These are phyloP conservation scores for Gracilinanus agilis DNA, from an alignment of 2,113 vertebrate species.

Conservation along the genomic window DNA sequence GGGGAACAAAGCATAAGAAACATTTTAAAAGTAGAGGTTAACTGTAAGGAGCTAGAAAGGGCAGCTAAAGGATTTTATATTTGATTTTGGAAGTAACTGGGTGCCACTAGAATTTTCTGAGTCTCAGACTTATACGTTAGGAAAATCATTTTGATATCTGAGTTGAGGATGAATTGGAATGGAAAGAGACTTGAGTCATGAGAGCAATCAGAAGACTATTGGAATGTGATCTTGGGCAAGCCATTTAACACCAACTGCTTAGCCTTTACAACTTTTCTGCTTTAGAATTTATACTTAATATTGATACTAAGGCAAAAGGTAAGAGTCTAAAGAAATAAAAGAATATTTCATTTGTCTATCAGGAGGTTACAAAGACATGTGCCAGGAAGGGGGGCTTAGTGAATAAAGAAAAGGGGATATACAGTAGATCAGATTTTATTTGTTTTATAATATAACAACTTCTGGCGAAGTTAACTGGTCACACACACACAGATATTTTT, in stretches of 20 bases:
- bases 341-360: neutral
- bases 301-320: too few relatives aligned
- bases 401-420: neutral
- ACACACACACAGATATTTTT: neutral
- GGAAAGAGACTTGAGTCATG: neutral
- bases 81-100: neutral
- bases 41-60: neutral
- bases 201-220: neutral
- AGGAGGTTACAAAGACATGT: neutral
- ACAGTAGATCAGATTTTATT: neutral
- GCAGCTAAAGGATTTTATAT: neutral
- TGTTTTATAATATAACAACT: neutral
- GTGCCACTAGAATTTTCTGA: neutral
- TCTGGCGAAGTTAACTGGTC: neutral
- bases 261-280: too few relatives aligned
- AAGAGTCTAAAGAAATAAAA: too few relatives aligned
- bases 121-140: neutral
- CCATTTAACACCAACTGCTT: too few relatives aligned
- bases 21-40: neutral
- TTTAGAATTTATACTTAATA: too few relatives aligned
- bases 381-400: neutral
- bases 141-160: neutral
- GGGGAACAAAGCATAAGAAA: neutral
- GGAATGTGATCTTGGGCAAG: neutral
- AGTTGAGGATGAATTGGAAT: neutral